Evolutionary conservation across 2,888 invertebrate genomes (phyloP).

Genomic region (Bhutanitis thaidina): DNA sequence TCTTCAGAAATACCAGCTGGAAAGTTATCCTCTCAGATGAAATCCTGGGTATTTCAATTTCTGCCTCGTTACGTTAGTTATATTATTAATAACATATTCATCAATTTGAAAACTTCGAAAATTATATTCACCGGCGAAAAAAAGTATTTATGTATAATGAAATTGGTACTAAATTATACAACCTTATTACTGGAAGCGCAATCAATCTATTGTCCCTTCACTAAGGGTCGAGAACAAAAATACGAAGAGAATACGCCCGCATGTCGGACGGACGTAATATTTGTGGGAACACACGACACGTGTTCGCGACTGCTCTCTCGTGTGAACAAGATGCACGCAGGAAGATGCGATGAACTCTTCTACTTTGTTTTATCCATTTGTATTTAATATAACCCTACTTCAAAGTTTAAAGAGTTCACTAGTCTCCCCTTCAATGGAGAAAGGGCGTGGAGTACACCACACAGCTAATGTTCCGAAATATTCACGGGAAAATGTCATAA

Average conservation of each 20-base stretch:
- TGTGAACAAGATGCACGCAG: constrained; percentile 53
- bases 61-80: too few relatives aligned
- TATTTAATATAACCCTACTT: constrained; percentile 15
- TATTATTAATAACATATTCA: too few relatives aligned
- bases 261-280: constrained; percentile 39
- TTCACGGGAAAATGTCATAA: background rate
- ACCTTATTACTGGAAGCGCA: constrained; percentile 16
- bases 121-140: too few relatives aligned
- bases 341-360: constrained; percentile 34
- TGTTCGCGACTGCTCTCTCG: constrained; percentile 50
- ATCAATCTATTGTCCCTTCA: constrained; percentile 15
- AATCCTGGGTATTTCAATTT: too few relatives aligned
- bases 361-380: constrained; percentile 34
- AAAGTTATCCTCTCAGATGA: too few relatives aligned
- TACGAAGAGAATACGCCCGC: constrained; percentile 57
- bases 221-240: constrained; percentile 20
- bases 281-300: constrained; percentile 59
- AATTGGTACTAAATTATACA: background rate
- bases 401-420: background rate
- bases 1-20: too few relatives aligned
- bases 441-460: too few relatives aligned
- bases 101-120: too few relatives aligned
- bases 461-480: too few relatives aligned
- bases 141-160: background rate
- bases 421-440: too few relatives aligned